These are phyloP conservation scores for Aurelia coerulea DNA, from an alignment of 30 jellyfish, hydroid and myxozoan genomes.

Conservation along the genomic window DNA sequence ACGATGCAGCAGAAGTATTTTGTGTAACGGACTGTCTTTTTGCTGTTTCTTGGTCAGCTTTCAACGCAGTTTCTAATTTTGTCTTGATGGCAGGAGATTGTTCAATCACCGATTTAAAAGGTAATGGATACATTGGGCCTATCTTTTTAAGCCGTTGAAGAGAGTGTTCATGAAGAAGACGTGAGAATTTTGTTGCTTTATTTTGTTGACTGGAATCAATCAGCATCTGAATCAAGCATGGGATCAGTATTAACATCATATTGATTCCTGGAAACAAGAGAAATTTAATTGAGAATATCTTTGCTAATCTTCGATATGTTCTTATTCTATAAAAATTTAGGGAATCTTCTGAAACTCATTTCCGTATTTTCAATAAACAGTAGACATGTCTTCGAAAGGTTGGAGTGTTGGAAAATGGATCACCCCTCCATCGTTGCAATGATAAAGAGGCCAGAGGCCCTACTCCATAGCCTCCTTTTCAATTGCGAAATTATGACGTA, in stretches of 20 bases:
- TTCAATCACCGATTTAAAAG: conserved; percentile 85
- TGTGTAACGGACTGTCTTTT: conserved; percentile 26
- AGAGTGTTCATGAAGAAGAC: conserved; percentile 82
- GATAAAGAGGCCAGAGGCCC: too few species aligned
- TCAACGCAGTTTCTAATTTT: conserved; percentile 84
- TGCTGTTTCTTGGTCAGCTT: conserved; percentile 75
- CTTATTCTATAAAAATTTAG: too few species aligned
- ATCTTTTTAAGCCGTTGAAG: conserved; percentile 86
- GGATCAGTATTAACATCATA: conserved; percentile 82
- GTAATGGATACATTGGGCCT: conserved; percentile 92
- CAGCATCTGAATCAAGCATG: conserved; percentile 67
- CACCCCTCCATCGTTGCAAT: too few species aligned
- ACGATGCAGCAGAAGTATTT: conserved; percentile 30
- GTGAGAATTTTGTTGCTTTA: conserved; percentile 63
- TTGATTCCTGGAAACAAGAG: conserved; percentile 57
- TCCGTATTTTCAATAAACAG: too few species aligned
- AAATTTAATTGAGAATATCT: background rate
- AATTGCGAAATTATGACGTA: too few species aligned
- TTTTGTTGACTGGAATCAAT: conserved; percentile 45
- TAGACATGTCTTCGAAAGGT: too few species aligned
- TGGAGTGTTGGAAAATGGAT: too few species aligned
- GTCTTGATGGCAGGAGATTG: conserved; percentile 82
- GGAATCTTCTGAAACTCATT: too few species aligned
- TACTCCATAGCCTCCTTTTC: too few species aligned
- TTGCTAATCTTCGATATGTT: too few species aligned